A percentile compares a stretch with the other conserved stretches of the same genome.
phyloP scores from a whole-genome alignment of 2,113 vertebrate species.

The Procavia capensis region DNA sequence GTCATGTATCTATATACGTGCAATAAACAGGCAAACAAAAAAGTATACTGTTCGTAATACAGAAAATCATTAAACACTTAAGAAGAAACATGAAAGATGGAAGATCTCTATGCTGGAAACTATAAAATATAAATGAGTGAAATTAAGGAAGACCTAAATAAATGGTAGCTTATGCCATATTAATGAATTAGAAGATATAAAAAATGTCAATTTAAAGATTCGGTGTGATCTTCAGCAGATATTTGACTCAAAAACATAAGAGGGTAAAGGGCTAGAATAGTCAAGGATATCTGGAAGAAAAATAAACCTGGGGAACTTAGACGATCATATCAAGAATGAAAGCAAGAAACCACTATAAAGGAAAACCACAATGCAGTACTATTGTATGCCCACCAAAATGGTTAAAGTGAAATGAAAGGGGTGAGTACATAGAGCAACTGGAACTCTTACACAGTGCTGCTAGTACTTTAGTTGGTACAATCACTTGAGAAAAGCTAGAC shows the following conservation, averaged over 20 bases:
- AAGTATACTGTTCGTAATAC: background rate
- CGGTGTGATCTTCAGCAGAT: background rate
- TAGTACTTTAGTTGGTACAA: background rate
- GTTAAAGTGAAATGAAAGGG: background rate
- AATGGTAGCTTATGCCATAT: background rate
- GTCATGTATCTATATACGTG: background rate
- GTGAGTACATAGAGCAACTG: background rate
- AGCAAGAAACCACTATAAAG: background rate
- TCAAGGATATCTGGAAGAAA: conserved; percentile 19
- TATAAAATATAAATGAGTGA: background rate
- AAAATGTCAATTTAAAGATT: background rate
- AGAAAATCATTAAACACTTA: background rate
- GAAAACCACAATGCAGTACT: background rate
- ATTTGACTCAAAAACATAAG: conserved; percentile 2
- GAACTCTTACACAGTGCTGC: background rate
- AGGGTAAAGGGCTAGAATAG: background rate
- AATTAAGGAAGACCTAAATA: conserved; percentile 3
- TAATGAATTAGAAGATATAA: background rate
- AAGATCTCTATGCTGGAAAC: background rate
- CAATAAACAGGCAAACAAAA: background rate
- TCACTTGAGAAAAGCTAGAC: background rate
- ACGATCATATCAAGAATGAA: background rate
- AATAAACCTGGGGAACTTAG: background rate
- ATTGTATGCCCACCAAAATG: background rate
- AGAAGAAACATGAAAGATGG: background rate